Evolutionary conservation across 2,797 vertebrate species (phyloP), one percentile per base, ranked within the genome.

Genomic region (Lepus townsendii): DNA sequence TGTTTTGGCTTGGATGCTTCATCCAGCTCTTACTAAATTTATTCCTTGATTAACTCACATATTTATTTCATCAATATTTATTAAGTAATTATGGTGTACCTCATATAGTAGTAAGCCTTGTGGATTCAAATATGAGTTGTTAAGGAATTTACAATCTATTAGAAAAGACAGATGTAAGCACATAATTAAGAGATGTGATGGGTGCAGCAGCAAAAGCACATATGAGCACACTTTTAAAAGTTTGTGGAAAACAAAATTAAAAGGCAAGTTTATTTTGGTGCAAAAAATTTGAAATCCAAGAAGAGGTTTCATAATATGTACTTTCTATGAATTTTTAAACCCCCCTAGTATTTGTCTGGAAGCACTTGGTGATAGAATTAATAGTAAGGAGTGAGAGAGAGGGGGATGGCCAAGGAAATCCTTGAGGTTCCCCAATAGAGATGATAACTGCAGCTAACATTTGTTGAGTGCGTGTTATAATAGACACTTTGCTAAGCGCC

Each of bases 1-100:
- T 30, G n/a, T 60, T 65, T 94, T 84, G 75, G 38, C 14, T 94
- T 89, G 17, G 69, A 11, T 75, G 32, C 57, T 76, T 92, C 68
- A 88, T 35, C 4, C 17, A 76, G 22, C 63, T 78, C 26, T 87
- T 91, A 66, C 24, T 79, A 50, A 90, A 68, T 52, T 17, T 26
- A 85, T 82, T 84, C 47, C 52, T 57, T 78, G 20, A 85, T 83
- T 63, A 47, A 50, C 92, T 78, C n/a, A 75, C 86, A 0, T 60
- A 68, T 92, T 86, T 91, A 50, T 13, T 77, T 92, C 84, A 75
- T 68, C 90, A 80, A 79, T 87, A 85, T 85, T 90, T 88, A 83
- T 73, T 83, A 80, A 86, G 38, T 24, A 62, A 54, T 72, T 94
- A 83, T 78, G 75, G 84, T 60, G n/a, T 76, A 16, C 16, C 50